phyloP scores from a whole-genome alignment of 2,888 invertebrate species.

The Heteromurus nitidus region DNA sequence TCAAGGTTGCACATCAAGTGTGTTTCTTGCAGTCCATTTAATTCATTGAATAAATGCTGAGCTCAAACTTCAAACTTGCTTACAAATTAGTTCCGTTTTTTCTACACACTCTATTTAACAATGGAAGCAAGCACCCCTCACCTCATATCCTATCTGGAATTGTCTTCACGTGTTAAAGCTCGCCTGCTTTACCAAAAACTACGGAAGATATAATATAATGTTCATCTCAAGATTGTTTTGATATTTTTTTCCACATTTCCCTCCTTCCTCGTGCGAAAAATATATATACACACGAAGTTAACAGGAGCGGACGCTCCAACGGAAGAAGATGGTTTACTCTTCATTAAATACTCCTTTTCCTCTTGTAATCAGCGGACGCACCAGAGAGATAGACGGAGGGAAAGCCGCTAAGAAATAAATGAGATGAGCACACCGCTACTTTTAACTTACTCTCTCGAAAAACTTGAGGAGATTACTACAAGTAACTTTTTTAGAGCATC shows the following conservation, averaged over 20 bases:
- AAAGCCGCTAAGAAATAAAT: slow-evolving; percentile 20
- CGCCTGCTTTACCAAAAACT: too few relatives aligned
- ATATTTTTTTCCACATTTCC: too few relatives aligned
- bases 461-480: slow-evolving; percentile 1
- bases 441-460: neutral
- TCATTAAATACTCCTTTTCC: slow-evolving; percentile 30
- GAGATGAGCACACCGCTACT: neutral
- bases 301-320: slow-evolving; percentile 1
- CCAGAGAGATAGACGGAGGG: too few relatives aligned
- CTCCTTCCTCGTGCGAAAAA: slow-evolving; percentile 2
- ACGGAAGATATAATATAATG: too few relatives aligned
- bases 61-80: too few relatives aligned
- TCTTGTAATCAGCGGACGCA: neutral
- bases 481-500: neutral
- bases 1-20: slow-evolving; percentile 33
- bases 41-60: too few relatives aligned
- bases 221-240: too few relatives aligned
- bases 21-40: slow-evolving; percentile 6
- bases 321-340: slow-evolving; percentile 45
- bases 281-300: neutral
- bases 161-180: slow-evolving; percentile 53
- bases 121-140: neutral
- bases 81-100: neutral
- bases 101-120: neutral
- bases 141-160: slow-evolving; percentile 42